Evolutionary conservation across 2,797 vertebrate genomes (phyloP).

Genomic region (Bradypodion pumilum): DNA sequence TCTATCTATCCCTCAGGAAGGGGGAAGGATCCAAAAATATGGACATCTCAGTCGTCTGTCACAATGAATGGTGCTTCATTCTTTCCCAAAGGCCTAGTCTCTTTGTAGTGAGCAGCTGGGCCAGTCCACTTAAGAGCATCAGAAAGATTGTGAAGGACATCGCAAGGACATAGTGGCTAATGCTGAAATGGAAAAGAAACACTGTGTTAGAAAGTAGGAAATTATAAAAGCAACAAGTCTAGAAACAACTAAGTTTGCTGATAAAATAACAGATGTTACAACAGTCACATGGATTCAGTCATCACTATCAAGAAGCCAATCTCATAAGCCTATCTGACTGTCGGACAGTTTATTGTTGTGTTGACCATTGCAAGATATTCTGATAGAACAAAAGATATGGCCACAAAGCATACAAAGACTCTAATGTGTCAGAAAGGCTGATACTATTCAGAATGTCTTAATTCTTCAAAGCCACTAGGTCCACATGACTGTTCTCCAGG

Average conservation of each 20-base stretch:
- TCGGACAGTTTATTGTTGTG: no score
- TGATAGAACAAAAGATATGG: neutral
- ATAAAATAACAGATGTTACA: neutral
- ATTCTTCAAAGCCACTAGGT: neutral
- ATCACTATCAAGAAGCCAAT: neutral
- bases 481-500: neutral
- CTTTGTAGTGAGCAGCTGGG: slow-evolving; percentile 86
- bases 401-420: neutral
- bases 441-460: neutral
- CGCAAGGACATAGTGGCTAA: slow-evolving; percentile 97
- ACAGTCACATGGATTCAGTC: neutral
- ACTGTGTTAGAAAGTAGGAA: slow-evolving; percentile 22
- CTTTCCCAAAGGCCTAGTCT: slow-evolving; percentile 76
- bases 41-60: slow-evolving; percentile 46
- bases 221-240: neutral
- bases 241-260: neutral
- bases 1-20: slow-evolving; percentile 84
- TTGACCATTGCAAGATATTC: neutral
- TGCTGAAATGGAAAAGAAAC: slow-evolving; percentile 77
- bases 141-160: slow-evolving; percentile 97
- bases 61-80: slow-evolving; percentile 85
- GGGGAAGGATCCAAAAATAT: slow-evolving; percentile 12
- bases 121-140: slow-evolving; percentile 90
- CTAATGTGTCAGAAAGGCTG: neutral
- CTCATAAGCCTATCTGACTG: no score